A percentile compares a stretch with the other conserved stretches of the same genome.
phyloP scores from a whole-genome alignment of 2,113 vertebrate species.

The Gnathonemus longibarbis region DNA sequence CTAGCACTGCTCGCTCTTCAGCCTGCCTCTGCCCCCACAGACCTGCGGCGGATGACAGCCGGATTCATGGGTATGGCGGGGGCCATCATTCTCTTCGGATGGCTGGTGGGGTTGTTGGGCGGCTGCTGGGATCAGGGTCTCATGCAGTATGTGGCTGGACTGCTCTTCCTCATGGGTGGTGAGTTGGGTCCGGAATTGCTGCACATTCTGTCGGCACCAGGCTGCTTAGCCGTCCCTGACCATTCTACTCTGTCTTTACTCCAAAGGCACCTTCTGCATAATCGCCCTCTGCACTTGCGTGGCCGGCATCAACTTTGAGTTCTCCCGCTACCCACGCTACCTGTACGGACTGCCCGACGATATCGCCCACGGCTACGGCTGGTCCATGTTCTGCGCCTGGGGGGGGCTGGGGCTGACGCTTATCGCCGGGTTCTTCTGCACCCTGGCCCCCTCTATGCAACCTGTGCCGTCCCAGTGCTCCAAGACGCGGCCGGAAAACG shows the following conservation, averaged over 20 bases:
- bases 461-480: slow-evolving; percentile 91
- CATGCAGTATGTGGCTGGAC: slow-evolving; percentile 52
- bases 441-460: slow-evolving; percentile 92
- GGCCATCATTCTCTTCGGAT: slow-evolving; percentile 95
- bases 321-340: slow-evolving; percentile 89
- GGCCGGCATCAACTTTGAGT: slow-evolving; percentile 95
- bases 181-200: slow-evolving; percentile 43
- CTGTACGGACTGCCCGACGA: slow-evolving; percentile 89
- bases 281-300: slow-evolving; percentile 96
- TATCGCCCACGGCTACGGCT: slow-evolving; percentile 94
- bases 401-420: slow-evolving; percentile 78
- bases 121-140: slow-evolving; percentile 97
- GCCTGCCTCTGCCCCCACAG: slow-evolving; percentile 48
- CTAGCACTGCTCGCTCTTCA: not conserved
- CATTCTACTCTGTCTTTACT: slow-evolving; percentile 11
- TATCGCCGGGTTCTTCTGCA: slow-evolving; percentile 96
- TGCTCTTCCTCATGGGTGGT: slow-evolving; percentile 99
- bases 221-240: not conserved
- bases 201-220: not conserved
- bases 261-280: slow-evolving; percentile 92
- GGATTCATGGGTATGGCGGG: slow-evolving; percentile 99
- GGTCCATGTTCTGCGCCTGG: slow-evolving; percentile 75
- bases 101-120: slow-evolving; percentile 89
- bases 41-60: slow-evolving; percentile 92
- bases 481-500: slow-evolving; percentile 92